These are phyloP conservation scores for Pristiophorus japonicus DNA, from an alignment of 2,113 vertebrate species.

Conservation along the genomic window DNA sequence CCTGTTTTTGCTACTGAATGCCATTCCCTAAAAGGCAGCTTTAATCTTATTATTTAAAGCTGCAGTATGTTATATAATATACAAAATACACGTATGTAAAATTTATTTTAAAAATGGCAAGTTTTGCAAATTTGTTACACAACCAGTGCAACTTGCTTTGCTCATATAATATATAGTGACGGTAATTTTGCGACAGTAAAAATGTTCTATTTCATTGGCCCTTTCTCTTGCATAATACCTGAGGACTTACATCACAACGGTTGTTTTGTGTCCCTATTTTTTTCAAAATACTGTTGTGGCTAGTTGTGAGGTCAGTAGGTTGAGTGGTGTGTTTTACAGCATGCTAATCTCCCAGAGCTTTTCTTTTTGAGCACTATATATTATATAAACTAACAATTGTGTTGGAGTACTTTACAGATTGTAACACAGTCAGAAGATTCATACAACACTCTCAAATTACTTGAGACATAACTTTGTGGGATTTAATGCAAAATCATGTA, in stretches of 20 bases:
- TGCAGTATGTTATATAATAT: conserved; percentile 36
- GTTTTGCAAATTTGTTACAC: not conserved
- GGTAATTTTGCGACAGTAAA: not conserved
- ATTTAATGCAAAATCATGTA: conserved; percentile 23
- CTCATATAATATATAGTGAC: not conserved
- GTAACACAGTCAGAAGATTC: not conserved
- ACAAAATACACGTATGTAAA: conserved; percentile 1
- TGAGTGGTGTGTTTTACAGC: conserved; percentile 11
- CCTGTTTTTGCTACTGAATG: conserved; percentile 34
- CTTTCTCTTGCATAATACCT: not conserved
- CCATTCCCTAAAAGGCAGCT: conserved; percentile 35
- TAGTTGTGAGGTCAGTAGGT: not conserved
- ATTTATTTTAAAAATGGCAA: conserved; percentile 13
- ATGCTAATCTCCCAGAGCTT: not conserved
- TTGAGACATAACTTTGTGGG: not conserved
- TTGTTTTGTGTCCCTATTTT: not conserved
- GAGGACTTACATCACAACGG: not conserved
- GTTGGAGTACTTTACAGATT: not conserved
- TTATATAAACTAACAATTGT: conserved; percentile 31
- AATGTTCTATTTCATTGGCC: not conserved
- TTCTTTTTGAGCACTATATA: not conserved
- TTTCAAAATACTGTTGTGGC: not conserved
- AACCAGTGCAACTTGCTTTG: not conserved
- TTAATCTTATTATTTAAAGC: conserved; percentile 35
- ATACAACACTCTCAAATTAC: not conserved